Percentiles rank a stretch among this genome's conserved stretches.
These are phyloP conservation scores for Sebastes diaconus DNA, from an alignment of 2,797 vertebrate species.

Conservation along the genomic window DNA sequence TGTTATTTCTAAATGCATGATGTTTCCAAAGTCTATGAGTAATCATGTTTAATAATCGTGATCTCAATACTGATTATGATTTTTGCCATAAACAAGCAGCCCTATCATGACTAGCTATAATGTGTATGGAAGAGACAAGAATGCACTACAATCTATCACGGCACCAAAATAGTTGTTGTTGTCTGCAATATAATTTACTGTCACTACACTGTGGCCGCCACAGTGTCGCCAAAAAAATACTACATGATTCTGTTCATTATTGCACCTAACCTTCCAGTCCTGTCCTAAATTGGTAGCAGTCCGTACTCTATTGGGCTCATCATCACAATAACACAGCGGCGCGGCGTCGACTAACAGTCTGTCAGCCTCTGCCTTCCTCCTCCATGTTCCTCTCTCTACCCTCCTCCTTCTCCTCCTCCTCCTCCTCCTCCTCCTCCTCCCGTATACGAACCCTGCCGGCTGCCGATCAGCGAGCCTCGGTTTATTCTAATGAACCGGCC, in stretches of 20 bases:
- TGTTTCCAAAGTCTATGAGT: too few species aligned
- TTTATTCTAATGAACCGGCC: slow-evolving; percentile 71
- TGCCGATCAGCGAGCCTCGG: slow-evolving; percentile 33
- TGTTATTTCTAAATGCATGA: too few species aligned
- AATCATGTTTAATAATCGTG: too few species aligned
- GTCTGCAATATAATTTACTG: slow-evolving; percentile 48
- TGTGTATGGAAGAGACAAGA: slow-evolving; percentile 4
- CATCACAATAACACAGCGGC: slow-evolving; percentile 50
- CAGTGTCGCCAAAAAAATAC: slow-evolving; percentile 29
- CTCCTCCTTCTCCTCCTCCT: neutral
- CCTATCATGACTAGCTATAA: neutral
- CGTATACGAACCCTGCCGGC: neutral
- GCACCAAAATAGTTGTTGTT: slow-evolving; percentile 34
- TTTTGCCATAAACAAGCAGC: too few species aligned
- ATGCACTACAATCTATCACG: slow-evolving; percentile 23
- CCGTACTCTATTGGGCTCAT: slow-evolving; percentile 55
- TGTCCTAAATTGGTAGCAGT: slow-evolving; percentile 61
- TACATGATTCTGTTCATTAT: slow-evolving; percentile 58
- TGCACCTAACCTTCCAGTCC: slow-evolving; percentile 57
- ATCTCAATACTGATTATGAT: too few species aligned
- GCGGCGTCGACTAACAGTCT: slow-evolving; percentile 30
- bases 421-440: neutral
- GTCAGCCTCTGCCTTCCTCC: slow-evolving; percentile 32
- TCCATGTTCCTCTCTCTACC: slow-evolving; percentile 26
- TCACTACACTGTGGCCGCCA: slow-evolving; percentile 12